These are phyloP conservation scores for Calyptomena viridis DNA, from an alignment of 2,113 vertebrate species.

Conservation along the genomic window DNA sequence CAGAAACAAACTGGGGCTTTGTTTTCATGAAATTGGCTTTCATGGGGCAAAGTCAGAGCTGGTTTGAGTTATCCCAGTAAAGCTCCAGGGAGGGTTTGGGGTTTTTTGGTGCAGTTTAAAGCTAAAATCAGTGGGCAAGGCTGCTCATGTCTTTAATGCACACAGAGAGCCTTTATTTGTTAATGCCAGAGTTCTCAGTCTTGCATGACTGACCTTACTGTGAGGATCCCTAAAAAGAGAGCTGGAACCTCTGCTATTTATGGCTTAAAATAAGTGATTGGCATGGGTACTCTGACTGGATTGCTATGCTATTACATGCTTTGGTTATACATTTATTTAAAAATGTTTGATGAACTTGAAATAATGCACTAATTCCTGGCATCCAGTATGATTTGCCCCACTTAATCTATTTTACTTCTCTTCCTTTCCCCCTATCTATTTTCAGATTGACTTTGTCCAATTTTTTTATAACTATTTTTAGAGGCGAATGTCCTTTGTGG, in stretches of 20 bases:
- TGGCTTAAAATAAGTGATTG: not conserved
- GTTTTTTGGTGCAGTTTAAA: not conserved
- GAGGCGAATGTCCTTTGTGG: constrained; percentile 33
- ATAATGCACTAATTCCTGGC: not conserved
- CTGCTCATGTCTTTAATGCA: not conserved
- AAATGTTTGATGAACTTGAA: constrained; percentile 22
- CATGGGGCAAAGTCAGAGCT: not conserved
- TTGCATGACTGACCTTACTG: not conserved
- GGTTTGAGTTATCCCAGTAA: not conserved
- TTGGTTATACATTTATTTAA: not conserved
- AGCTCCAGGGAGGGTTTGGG: not conserved
- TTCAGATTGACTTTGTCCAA: constrained; percentile 33
- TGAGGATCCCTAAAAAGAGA: not conserved
- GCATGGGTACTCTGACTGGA: not conserved
- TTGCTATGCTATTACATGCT: not conserved
- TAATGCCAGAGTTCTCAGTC: not conserved
- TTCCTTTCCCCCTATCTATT: not conserved
- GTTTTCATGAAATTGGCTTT: not conserved
- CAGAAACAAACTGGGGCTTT: not conserved
- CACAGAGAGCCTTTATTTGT: not conserved
- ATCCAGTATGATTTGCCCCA: not conserved
- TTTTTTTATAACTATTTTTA: constrained; percentile 33
- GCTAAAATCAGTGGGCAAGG: not conserved
- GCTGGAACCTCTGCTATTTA: not conserved
- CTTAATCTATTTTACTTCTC: constrained; percentile 8